These are phyloP conservation scores for Amiota communis DNA, from an alignment of 2,888 invertebrate genomes.

Conservation along the genomic window DNA sequence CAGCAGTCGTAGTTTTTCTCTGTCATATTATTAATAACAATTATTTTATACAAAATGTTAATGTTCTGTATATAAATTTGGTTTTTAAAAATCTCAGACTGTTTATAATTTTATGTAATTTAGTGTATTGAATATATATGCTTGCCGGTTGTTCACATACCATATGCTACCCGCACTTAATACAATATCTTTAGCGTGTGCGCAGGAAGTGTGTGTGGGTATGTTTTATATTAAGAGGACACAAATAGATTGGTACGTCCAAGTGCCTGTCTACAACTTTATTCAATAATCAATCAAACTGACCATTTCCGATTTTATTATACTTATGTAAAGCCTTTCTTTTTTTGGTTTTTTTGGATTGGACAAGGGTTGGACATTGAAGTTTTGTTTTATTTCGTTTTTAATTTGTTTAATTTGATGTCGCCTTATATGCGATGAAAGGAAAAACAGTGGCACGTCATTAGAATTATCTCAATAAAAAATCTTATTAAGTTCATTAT, in stretches of 20 bases:
- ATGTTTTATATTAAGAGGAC: slow-evolving; percentile 69
- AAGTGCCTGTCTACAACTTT: slow-evolving; percentile 72
- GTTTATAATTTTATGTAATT: no score
- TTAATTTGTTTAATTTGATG: slow-evolving; percentile 12
- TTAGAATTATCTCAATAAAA: no score
- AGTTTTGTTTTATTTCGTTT: slow-evolving; percentile 19
- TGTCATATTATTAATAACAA: no score
- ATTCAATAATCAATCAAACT: slow-evolving; percentile 73
- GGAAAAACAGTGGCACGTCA: no score
- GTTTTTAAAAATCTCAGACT: no score
- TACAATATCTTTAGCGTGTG: slow-evolving; percentile 24
- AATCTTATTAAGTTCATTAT: not conserved
- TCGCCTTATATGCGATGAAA: not conserved
- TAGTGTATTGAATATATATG: no score
- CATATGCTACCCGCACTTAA: slow-evolving; percentile 30
- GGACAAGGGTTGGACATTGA: not conserved
- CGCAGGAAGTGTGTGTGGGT: slow-evolving; percentile 28
- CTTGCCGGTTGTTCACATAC: slow-evolving; percentile 6
- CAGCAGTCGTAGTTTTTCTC: no score
- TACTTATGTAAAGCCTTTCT: not conserved
- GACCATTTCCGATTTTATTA: slow-evolving; percentile 38
- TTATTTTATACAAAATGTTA: no score
- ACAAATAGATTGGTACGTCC: slow-evolving; percentile 71
- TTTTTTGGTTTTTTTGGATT: not conserved
- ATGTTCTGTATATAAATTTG: no score